Conservation (phyloP, 2,797 vertebrate species). For the Malurus splendens region DNA sequence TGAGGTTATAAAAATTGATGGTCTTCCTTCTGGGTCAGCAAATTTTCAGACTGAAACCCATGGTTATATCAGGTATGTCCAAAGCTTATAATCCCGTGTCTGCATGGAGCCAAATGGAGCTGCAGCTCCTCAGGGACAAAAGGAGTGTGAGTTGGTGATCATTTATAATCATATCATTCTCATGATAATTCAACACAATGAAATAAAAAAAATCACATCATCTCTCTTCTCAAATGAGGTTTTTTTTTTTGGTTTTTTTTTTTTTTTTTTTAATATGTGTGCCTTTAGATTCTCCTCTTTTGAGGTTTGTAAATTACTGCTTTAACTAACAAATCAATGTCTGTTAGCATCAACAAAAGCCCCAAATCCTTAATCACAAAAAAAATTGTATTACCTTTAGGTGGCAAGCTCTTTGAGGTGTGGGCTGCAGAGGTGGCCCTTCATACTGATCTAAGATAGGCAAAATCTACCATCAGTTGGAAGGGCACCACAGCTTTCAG, state of each 20-base stretch:
- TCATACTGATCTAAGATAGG: background rate
- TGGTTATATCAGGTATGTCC: background rate
- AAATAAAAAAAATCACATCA: rapidly evolving
- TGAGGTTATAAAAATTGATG: background rate
- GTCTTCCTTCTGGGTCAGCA: background rate
- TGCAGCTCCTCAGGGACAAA: background rate
- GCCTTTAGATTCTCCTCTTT: background rate
- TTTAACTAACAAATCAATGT: background rate
- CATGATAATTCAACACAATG: background rate
- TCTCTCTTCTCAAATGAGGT: background rate
- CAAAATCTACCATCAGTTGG: background rate
- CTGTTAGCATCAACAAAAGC: background rate
- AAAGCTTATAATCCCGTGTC: background rate
- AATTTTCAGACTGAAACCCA: background rate
- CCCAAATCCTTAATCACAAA: background rate
- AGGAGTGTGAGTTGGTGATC: background rate
- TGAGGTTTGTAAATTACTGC: background rate
- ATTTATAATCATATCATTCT: background rate
- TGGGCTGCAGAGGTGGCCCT: background rate
- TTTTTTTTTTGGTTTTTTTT: no score
- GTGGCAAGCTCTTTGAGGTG: background rate
- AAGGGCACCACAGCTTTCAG: background rate
- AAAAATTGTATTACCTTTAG: background rate
- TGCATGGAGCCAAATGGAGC: background rate
- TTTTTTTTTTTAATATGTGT: background rate